Evolutionary conservation across 35 echinoderm and acorn worm species (phyloP), one percentile per base, ranked within the genome.

Genomic region (Lytechinus pictus): DNA sequence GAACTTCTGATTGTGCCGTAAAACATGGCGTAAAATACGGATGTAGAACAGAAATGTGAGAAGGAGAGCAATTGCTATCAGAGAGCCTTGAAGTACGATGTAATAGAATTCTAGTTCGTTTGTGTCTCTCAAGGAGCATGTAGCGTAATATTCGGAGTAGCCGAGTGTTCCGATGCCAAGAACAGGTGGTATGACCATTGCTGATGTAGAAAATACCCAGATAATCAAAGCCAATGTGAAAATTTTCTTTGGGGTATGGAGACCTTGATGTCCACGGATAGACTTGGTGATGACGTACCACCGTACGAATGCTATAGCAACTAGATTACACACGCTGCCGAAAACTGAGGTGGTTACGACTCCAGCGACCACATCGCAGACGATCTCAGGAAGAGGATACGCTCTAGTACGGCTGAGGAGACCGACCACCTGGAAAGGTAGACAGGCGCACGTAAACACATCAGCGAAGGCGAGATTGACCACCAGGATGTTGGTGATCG

Each of bases 391-490:
- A 19, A 97, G 94, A 6, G 97, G 97, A 95, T 96, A 99, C 1
- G 92, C 92, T 13, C 95, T 92, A n/a, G 89, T 89, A 28, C n/a
- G 54, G 54, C 93, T 96, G 55, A 95, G 86, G 6, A 97, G 90
- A 11, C 95, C 98, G 8, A 99, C 54, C 24, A 96, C 94, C 55
- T 97, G 96, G 29, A 92, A 96, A 14, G 98, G 98, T 54, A 99
- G 71, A 12, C 89, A 97, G 61, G 97, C 52, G 95, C 95, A 96
- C 4, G 97, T 97, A 2, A 95, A 93, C 13, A 98, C 60, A 29
- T 99, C 98, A 9, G 98, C 95, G 27, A 97, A 57, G 79, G 96
- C 95, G 13, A 99, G 97, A 86, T 97, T 99, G 29, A 99, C 96
- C 11, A 99, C 96, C 89, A 97, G 96, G 11, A 99, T 95, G 86